Conservation (phyloP, 2,888 invertebrate species). For the Xestia sexstrigata region DNA sequence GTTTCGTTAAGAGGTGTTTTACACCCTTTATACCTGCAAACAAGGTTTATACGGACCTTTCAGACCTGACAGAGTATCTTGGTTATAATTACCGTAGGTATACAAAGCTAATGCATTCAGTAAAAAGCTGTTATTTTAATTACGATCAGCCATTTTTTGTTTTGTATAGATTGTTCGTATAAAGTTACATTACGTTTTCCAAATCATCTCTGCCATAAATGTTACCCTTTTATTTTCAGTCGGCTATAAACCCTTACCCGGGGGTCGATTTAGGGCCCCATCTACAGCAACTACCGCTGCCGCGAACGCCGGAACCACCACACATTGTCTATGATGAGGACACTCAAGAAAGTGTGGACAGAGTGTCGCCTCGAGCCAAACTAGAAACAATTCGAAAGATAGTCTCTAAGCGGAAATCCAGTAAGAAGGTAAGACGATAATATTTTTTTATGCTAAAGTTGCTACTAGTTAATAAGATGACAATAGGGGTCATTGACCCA, state of each 20-base stretch:
- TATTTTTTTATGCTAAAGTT: neutral
- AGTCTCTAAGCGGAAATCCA: neutral
- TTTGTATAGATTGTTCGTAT: no score
- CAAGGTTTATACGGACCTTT: no score
- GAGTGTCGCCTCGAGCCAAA: neutral
- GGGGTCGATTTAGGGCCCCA: neutral
- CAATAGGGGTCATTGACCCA: no score
- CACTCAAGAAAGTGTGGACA: neutral
- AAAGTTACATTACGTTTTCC: no score
- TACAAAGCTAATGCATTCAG: no score
- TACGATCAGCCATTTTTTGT: no score
- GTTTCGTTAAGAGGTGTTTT: no score
- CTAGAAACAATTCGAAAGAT: neutral
- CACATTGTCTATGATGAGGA: neutral
- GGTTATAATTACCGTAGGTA: no score
- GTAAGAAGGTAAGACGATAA: neutral
- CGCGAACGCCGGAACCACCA: conserved; percentile 16
- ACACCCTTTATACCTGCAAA: no score
- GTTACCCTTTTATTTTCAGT: conserved; percentile 23
- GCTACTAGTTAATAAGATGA: no score
- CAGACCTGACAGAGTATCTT: no score
- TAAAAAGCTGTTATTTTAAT: no score
- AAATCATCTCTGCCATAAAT: neutral
- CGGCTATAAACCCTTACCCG: neutral
- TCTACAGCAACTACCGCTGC: neutral